Evolutionary conservation across 2,797 vertebrate species (phyloP).

Genomic region (Podarcis lilfordi): DNA sequence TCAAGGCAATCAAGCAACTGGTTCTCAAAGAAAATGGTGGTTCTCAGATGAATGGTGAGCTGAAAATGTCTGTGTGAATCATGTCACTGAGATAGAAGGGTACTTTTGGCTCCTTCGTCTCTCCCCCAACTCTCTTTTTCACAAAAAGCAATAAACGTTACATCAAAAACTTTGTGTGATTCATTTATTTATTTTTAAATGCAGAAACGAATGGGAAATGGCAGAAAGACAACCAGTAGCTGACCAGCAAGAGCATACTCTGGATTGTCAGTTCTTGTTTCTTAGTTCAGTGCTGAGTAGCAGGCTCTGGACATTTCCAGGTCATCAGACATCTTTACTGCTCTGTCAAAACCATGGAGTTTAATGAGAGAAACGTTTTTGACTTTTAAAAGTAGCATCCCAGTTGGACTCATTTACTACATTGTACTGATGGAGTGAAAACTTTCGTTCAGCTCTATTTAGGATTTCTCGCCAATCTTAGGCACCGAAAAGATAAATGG

Average conservation of each 20-base stretch:
- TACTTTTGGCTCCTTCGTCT: background rate
- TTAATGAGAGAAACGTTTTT: conserved; percentile 72
- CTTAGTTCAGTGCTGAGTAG: conserved; percentile 59
- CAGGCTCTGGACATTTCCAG: conserved; percentile 62
- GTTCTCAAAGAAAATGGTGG: background rate
- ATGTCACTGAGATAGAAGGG: background rate
- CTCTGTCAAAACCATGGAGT: conserved; percentile 64
- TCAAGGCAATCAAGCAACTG: background rate
- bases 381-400: conserved; percentile 8
- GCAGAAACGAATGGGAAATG: background rate
- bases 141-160: conserved; percentile 35
- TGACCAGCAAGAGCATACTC: conserved; percentile 42
- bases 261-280: conserved; percentile 58
- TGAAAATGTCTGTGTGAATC: background rate
- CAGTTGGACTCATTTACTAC: background rate
- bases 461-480: background rate
- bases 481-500: background rate
- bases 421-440: background rate
- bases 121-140: background rate
- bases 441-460: background rate
- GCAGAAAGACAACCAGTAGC: conserved; percentile 1
- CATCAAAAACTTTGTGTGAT: background rate
- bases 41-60: background rate
- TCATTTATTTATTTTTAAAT: conserved; percentile 6
- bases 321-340: conserved; percentile 64